Percentiles rank a stretch among this genome's conserved stretches.
phyloP scores from a whole-genome alignment of 2,888 invertebrate genomes.

The Acanthosepion pharaonis region DNA sequence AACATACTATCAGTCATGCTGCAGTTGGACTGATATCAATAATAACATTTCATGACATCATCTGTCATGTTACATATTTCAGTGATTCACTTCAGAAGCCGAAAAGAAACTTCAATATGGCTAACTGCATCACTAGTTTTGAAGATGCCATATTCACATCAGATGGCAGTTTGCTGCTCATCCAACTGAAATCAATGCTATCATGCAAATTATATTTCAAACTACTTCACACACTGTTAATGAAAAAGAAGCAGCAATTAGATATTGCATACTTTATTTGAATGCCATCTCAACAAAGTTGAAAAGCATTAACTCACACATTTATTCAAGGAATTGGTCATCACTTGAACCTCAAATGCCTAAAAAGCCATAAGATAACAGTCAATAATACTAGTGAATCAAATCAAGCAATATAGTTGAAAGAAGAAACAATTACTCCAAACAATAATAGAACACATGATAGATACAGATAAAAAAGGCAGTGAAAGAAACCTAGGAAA shows the following conservation, averaged over 20 bases:
- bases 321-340: not conserved
- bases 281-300: not conserved
- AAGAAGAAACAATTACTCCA: not conserved
- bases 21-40: not conserved
- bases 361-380: not conserved
- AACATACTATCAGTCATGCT: not conserved
- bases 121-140: not conserved
- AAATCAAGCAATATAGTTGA: not conserved
- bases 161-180: not conserved
- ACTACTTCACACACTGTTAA: not conserved
- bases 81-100: not conserved
- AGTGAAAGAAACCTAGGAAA: not conserved
- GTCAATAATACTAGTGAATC: not conserved
- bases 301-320: not conserved
- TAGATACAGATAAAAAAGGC: not conserved
- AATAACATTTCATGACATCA: slow-evolving; percentile 33
- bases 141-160: slow-evolving; percentile 9
- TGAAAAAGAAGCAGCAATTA: not conserved
- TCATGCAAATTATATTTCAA: not conserved
- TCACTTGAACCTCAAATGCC: not conserved
- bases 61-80: not conserved
- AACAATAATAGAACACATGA: not conserved
- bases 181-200: not conserved
- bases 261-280: not conserved
- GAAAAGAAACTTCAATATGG: not conserved